These are phyloP conservation scores for Drosophila seguyi DNA, from an alignment of 1,140 invertebrate genomes.

Conservation along the genomic window DNA sequence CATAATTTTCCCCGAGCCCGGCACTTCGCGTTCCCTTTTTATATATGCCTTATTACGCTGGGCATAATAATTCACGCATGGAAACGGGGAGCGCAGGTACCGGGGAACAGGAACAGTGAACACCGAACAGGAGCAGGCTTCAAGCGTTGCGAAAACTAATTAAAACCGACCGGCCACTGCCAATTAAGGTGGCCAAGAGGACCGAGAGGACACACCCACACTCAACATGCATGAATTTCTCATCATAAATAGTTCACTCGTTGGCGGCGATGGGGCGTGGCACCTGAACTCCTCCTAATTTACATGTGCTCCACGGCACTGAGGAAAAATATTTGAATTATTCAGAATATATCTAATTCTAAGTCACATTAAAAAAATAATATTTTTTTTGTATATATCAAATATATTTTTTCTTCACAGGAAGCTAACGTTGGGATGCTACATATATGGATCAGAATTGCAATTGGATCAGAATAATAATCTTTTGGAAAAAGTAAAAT, in stretches of 20 bases:
- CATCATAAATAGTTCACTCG: constrained; percentile 68
- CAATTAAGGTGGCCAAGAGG: constrained; percentile 73
- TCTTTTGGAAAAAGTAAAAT: too few species aligned
- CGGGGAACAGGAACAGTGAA: constrained; percentile 14
- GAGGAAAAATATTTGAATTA: background rate
- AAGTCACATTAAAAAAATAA: too few species aligned
- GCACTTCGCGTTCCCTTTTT: constrained; percentile 58
- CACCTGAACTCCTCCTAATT: constrained; percentile 63
- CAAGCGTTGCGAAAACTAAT: constrained; percentile 79
- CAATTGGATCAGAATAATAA: too few species aligned
- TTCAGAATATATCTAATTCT: background rate
- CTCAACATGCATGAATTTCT: constrained; percentile 45
- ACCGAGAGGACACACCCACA: constrained; percentile 45
- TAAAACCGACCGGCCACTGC: constrained; percentile 78
- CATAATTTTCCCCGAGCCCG: constrained; percentile 60
- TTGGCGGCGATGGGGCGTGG: constrained; percentile 23
- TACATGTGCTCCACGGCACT: constrained; percentile 43
- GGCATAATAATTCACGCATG: constrained; percentile 75
- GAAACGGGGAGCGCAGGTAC: constrained; percentile 17
- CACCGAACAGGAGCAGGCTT: constrained; percentile 51
- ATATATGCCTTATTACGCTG: constrained; percentile 70
- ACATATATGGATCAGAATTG: too few species aligned
- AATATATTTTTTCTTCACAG: too few species aligned
- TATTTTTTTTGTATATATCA: too few species aligned
- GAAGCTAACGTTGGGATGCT: too few species aligned